Evolutionary conservation across 2,797 vertebrate species (phyloP), one percentile per base, ranked within the genome.

Genomic region (Aeoliscus strigatus): DNA sequence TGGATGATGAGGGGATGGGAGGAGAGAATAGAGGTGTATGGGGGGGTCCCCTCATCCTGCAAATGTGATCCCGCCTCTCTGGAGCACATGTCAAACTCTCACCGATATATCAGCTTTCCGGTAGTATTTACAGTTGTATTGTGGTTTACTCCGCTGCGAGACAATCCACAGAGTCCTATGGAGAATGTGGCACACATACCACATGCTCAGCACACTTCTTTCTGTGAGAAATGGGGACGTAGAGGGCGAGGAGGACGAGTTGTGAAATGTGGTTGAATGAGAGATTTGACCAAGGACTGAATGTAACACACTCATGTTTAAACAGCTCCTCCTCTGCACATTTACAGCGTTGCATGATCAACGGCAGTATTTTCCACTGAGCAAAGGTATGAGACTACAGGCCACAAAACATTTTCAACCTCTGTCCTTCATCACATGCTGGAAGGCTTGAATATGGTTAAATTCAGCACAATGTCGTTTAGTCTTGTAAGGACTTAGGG

Each of bases 51-150:
- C 14, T 60, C 26, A 15, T 30, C 8, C 33, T 13, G 57, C 15
- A 33, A 31, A 12, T 30, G 37, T 14, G 30, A 51, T 50, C 35
- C 37, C 15, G 59, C 35, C 30, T 36, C 39, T 50, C 1, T 2
- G 14, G 36, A 46, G 64, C 73, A 62, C 21, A 57, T 65, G 74
- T 61, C 10, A 1, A 76, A 53, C 72, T 73, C 72, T 81, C 76
- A 68, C 47, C n/a, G 44, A 56, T 78, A 80, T 57, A 64, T 77
- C 75, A 66, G 72, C 45, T 74, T 70, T 60, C 59, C 28, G 38
- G 50, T 28, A 28, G 51, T 60, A 80, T 69, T 80, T 74, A 73
- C 47, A 38, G 50, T 30, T 8, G 5, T 34, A 58, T 57, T 14
- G 10, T 10, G 30, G 40, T 39, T 18, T 23, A 60, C 53, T 70